phyloP scores from a whole-genome alignment of 64 coral and sea anemone genomes.

The Acropora yongei region DNA sequence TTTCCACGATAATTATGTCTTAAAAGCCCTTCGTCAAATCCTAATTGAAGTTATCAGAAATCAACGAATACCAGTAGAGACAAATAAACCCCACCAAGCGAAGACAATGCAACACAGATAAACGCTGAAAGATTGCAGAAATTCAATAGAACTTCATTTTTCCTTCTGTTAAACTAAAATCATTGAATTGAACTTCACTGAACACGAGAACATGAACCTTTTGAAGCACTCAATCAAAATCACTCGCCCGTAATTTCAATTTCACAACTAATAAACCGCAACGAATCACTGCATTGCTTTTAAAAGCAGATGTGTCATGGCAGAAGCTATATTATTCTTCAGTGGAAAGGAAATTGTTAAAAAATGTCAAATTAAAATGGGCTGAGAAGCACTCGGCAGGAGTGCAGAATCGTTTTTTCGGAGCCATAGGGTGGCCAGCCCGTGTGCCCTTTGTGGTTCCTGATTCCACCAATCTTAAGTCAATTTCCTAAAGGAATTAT shows the following conservation, averaged over 20 bases:
- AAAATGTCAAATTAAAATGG: slow-evolving; percentile 30
- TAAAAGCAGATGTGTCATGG: slow-evolving; percentile 26
- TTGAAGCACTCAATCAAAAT: background rate
- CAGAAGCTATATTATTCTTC: background rate
- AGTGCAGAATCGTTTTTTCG: background rate
- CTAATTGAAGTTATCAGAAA: slow-evolving; percentile 3
- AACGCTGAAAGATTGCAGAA: background rate
- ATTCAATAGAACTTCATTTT: background rate
- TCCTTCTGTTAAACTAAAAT: no score
- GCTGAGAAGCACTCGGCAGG: slow-evolving; percentile 10
- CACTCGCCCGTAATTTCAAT: background rate
- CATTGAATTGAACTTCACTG: no score
- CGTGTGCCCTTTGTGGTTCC: slow-evolving; percentile 24
- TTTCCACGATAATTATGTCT: background rate
- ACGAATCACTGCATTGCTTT: background rate
- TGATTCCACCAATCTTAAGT: background rate
- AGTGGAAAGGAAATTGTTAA: slow-evolving; percentile 1
- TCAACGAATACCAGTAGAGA: background rate
- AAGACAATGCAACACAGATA: background rate
- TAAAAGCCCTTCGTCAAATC: background rate
- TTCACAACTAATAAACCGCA: slow-evolving; percentile 1
- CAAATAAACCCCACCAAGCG: background rate
- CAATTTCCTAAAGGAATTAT: background rate
- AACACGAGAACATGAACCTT: background rate
- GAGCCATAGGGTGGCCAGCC: background rate